Evolutionary conservation across 2,888 invertebrate species (phyloP).

Genomic region (Catocala sponsa): DNA sequence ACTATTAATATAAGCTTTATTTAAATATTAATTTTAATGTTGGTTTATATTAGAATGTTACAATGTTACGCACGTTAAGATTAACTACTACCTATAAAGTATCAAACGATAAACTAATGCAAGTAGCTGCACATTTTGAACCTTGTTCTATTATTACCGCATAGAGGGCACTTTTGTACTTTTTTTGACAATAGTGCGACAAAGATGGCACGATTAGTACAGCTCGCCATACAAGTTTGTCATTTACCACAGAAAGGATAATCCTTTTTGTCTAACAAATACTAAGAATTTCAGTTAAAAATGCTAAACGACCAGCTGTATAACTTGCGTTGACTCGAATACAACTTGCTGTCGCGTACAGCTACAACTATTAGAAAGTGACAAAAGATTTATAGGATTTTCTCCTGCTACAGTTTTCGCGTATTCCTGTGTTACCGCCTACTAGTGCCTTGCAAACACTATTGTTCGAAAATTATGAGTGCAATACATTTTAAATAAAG

Average conservation of each 20-base stretch:
- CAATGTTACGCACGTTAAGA: too few relatives aligned
- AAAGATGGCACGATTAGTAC: neutral
- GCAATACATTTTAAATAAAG: slow-evolving; percentile 12
- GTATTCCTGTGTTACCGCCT: slow-evolving; percentile 32
- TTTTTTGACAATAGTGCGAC: neutral
- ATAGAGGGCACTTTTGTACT: slow-evolving; percentile 20
- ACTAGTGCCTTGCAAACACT: slow-evolving; percentile 36
- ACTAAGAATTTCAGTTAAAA: slow-evolving; percentile 5
- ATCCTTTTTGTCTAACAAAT: slow-evolving; percentile 9
- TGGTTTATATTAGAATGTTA: too few relatives aligned
- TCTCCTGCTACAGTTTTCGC: slow-evolving; percentile 18
- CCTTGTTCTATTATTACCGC: neutral
- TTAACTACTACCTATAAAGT: too few relatives aligned
- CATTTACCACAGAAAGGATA: slow-evolving; percentile 1
- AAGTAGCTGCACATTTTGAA: too few relatives aligned
- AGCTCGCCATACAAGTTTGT: slow-evolving; percentile 1
- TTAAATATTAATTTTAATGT: too few relatives aligned
- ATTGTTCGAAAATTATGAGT: slow-evolving; percentile 21
- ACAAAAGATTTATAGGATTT: slow-evolving; percentile 23
- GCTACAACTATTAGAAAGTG: slow-evolving; percentile 24
- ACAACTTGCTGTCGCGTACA: slow-evolving; percentile 15
- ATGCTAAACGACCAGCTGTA: neutral
- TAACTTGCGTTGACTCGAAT: slow-evolving; percentile 15
- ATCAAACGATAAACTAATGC: too few relatives aligned
- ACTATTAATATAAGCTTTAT: too few relatives aligned